phyloP scores from a whole-genome alignment of 2,888 invertebrate genomes.

The Ennomos fuscantarius region DNA sequence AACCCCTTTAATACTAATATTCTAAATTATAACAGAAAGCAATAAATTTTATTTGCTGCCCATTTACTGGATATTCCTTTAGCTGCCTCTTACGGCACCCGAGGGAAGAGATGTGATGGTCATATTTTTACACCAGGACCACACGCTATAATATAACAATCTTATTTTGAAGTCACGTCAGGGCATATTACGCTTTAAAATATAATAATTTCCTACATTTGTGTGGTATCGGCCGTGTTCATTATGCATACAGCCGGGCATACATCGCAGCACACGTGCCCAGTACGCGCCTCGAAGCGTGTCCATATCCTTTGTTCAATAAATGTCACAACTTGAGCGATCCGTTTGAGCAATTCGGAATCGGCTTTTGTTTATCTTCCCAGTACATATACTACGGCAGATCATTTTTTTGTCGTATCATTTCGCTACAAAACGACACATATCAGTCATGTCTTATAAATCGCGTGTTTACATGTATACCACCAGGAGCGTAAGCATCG shows the following conservation, averaged over 20 bases:
- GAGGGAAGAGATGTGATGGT: no score
- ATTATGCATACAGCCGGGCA: slow-evolving; percentile 1
- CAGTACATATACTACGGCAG: background rate
- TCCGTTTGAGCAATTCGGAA: slow-evolving; percentile 8
- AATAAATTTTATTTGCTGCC: background rate
- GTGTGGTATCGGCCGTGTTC: background rate
- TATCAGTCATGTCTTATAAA: slow-evolving; percentile 8
- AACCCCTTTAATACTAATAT: no score
- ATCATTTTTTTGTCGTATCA: slow-evolving; percentile 5
- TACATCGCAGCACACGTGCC: slow-evolving; percentile 6
- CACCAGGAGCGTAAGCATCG: background rate
- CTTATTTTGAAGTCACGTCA: background rate
- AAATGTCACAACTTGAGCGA: slow-evolving; percentile 13
- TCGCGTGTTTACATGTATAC: slow-evolving; percentile 9
- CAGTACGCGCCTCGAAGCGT: slow-evolving; percentile 8
- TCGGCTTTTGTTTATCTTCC: slow-evolving; percentile 17
- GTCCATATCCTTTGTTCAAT: slow-evolving; percentile 25
- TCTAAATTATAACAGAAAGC: no score
- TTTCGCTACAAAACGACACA: slow-evolving; percentile 3
- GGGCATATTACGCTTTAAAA: background rate
- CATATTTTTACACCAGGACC: background rate
- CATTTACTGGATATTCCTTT: no score
- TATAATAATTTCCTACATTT: slow-evolving; percentile 6
- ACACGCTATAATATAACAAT: background rate
- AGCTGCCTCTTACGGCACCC: no score